Conservation (phyloP, 2,797 vertebrate genomes). For the Natrix natrix region DNA sequence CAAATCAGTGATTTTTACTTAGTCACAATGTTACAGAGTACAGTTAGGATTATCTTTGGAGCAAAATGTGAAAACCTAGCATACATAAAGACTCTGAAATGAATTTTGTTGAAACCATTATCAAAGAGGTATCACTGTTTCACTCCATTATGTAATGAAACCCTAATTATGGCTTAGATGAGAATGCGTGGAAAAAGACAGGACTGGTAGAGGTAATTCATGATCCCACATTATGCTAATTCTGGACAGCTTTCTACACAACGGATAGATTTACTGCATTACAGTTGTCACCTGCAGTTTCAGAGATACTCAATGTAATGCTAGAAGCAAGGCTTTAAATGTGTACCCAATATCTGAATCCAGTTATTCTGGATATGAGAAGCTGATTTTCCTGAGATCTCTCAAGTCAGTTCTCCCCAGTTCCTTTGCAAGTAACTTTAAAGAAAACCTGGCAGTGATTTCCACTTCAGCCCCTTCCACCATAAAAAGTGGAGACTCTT, state of each 20-base stretch:
- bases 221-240: not conserved
- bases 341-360: not conserved
- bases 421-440: not conserved
- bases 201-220: not conserved
- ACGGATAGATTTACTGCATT: not conserved
- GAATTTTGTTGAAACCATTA: constrained; percentile 14
- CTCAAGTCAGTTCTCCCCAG: not conserved
- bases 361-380: not conserved
- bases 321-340: constrained; percentile 3
- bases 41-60: constrained; percentile 31
- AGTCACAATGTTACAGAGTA: not conserved
- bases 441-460: not conserved
- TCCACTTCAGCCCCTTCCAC: not conserved
- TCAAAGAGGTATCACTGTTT: constrained; percentile 46
- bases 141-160: constrained; percentile 43
- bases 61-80: constrained; percentile 46
- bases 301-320: not conserved
- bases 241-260: not conserved
- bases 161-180: constrained; percentile 27
- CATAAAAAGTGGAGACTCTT: not conserved
- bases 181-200: not conserved
- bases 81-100: constrained; percentile 55
- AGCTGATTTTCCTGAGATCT: not conserved
- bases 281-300: not conserved
- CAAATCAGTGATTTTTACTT: not conserved